Base-by-base conservation (phyloP, 2,888 invertebrate species). In the Brassicogethes aeneus region DNA sequence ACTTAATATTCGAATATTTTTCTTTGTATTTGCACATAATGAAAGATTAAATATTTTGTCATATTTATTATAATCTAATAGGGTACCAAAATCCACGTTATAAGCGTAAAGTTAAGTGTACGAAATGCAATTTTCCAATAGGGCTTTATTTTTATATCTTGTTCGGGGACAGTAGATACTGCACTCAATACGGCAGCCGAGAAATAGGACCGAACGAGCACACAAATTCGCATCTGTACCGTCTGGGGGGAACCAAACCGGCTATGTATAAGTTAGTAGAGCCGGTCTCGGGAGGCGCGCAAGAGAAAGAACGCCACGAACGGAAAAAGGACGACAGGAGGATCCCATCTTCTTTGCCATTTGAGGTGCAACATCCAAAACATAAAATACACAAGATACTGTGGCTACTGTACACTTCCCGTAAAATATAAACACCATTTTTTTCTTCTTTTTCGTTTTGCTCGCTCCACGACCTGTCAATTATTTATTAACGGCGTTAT, bases 331-430 rank as follows among this genome's bases (percentile, higher is more conserved):
- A 56, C 39, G 45, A 45, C 47, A 43, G 43, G 43, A 48, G 43
- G 52, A 48, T 52, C 54, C 53, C 54, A 56, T 60, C 56, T 60
- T 53, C 55, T 52, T 50, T 47, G 50, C 56, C 52, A 56, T 55
- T 58, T 40, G 51, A 59, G 58, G 60, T 57, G 59, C 55, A 59
- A 60, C 53, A 56, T 55, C 51, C 42, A 47, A n/a, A 47, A 53
- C 61, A 57, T 64, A 64, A 64, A 64, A 52, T 62, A 53, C 52
- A 57, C 56, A 56, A 64, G 59, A 63, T 64, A 64, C 61, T 60
- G 14, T 32, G 60, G 60, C 61, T 59, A 56, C 59, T 58, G 57
- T 57, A 55, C 50, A 46, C 50, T 51, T 48, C 50, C 47, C 43
- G 42, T 42, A 44, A 32, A 41, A 47, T 43, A 49, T 50, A 52